Evolutionary conservation across 2,113 vertebrate species (phyloP).

Genomic region (Ciconia stormi): DNA sequence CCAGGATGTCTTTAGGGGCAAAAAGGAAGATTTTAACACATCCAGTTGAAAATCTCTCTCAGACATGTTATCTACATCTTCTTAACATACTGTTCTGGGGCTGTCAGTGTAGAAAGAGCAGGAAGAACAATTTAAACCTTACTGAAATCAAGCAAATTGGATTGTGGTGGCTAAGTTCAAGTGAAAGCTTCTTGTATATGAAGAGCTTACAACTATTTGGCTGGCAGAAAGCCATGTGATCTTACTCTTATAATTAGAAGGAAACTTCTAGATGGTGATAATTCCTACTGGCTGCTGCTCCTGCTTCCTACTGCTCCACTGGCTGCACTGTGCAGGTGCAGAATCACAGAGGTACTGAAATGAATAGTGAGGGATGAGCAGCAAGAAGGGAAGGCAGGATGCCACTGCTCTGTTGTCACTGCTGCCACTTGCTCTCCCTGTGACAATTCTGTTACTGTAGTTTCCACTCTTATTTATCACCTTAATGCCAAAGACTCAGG

Average conservation of each 20-base stretch:
- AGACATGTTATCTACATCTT: neutral
- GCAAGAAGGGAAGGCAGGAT: neutral
- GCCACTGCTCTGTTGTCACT: neutral
- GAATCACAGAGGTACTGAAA: neutral
- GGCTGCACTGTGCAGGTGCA: neutral
- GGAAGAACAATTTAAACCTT: constrained; percentile 28
- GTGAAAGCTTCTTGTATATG: constrained; percentile 63
- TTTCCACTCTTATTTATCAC: neutral
- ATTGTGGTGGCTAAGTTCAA: constrained; percentile 31
- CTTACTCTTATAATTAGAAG: constrained; percentile 19
- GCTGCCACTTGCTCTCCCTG: neutral
- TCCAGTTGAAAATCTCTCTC: neutral
- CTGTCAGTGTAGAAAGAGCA: neutral
- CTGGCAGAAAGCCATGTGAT: constrained; percentile 38
- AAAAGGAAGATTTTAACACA: neutral
- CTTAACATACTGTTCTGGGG: neutral
- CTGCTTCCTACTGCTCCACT: neutral
- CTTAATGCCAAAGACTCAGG: neutral
- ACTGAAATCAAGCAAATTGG: constrained; percentile 31
- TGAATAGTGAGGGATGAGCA: neutral
- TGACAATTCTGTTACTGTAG: neutral
- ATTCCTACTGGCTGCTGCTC: neutral
- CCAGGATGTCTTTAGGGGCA: neutral
- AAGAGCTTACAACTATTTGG: constrained; percentile 49
- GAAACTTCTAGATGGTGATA: neutral